Conservation (phyloP, 2,888 invertebrate genomes). For the Lacanobia oleracea region DNA sequence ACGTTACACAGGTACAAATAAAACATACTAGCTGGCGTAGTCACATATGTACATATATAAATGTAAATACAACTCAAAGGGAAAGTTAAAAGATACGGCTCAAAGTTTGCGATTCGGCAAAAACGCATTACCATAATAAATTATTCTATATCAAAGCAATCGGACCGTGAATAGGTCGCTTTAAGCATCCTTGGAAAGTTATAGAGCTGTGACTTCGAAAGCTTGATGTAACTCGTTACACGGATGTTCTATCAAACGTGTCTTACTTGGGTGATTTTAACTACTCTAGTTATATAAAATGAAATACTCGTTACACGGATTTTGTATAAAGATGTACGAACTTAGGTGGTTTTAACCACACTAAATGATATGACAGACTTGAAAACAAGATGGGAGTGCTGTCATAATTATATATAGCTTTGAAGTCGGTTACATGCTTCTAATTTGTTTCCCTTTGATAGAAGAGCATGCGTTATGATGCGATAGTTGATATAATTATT, state of each 20-base stretch:
- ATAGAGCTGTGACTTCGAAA: constrained; percentile 50
- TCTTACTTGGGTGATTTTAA: constrained; percentile 36
- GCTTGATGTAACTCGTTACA: constrained; percentile 51
- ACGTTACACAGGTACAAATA: constrained; percentile 9
- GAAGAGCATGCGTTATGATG: background rate
- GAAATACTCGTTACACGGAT: constrained; percentile 35
- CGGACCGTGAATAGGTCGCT: constrained; percentile 64
- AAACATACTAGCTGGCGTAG: constrained; percentile 21
- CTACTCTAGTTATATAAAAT: constrained; percentile 41
- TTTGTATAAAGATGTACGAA: constrained; percentile 22
- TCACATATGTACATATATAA: constrained; percentile 18
- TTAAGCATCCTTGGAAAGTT: constrained; percentile 55
- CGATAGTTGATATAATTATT: background rate
- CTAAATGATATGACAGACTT: constrained; percentile 42
- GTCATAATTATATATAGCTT: constrained; percentile 26
- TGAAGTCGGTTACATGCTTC: constrained; percentile 1
- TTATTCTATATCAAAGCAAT: constrained; percentile 66
- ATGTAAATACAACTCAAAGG: constrained; percentile 47
- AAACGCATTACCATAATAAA: constrained; percentile 66
- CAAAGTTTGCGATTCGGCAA: constrained; percentile 61
- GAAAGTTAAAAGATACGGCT: constrained; percentile 56
- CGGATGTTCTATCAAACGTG: constrained; percentile 19
- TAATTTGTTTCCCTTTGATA: background rate
- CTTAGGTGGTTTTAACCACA: constrained; percentile 14
- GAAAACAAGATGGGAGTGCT: constrained; percentile 20